Evolutionary conservation across 2,113 vertebrate genomes (phyloP).

Genomic region (Myodes glareolus): DNA sequence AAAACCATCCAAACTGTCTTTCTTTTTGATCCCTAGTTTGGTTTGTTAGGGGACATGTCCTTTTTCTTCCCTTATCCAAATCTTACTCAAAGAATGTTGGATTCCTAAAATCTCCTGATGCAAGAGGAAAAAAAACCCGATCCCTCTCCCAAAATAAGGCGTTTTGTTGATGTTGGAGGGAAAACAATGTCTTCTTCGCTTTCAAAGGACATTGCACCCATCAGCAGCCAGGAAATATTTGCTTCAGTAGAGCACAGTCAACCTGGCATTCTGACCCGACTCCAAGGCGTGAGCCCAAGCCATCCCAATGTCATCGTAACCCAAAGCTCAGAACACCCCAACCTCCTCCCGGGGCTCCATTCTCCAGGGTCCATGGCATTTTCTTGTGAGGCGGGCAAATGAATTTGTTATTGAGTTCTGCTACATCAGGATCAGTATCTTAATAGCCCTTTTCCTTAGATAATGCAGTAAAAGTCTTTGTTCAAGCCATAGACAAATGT

Average conservation of each 20-base stretch:
- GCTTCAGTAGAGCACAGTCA: background rate
- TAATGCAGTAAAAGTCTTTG: background rate
- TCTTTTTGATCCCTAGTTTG: background rate
- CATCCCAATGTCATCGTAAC: background rate
- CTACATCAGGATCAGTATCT: background rate
- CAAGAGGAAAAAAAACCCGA: background rate
- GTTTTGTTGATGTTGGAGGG: background rate
- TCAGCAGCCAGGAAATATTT: background rate
- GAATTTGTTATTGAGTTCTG: background rate
- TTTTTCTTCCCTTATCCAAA: background rate
- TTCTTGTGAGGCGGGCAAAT: background rate
- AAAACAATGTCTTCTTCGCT: conserved; percentile 1
- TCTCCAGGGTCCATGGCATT: background rate
- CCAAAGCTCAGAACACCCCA: background rate
- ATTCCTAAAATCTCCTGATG: background rate
- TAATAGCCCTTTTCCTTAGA: conserved; percentile 27
- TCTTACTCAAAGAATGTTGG: background rate
- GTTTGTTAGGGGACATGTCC: background rate
- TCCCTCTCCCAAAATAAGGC: background rate
- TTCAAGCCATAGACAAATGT: conserved; percentile 7
- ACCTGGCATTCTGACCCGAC: background rate
- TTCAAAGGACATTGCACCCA: background rate
- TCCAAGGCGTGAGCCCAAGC: background rate
- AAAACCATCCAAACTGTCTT: background rate
- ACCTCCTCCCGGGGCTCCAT: background rate